Evolutionary conservation across 2,888 invertebrate genomes (phyloP).

Genomic region (Aphodius granarius): DNA sequence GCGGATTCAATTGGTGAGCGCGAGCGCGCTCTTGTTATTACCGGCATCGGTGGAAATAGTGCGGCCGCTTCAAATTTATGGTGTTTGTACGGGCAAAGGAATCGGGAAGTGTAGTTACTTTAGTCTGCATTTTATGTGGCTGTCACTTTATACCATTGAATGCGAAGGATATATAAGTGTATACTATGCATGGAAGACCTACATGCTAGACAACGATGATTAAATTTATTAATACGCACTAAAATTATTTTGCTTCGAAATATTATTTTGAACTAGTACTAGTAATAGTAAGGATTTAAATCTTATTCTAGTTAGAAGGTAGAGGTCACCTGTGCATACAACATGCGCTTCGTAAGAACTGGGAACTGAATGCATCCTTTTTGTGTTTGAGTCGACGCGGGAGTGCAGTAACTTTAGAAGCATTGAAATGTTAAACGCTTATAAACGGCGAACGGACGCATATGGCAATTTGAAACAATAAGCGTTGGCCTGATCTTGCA

Average conservation of each 20-base stretch:
- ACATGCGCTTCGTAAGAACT: not conserved
- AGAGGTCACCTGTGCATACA: no score
- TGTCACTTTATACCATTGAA: not conserved
- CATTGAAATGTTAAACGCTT: not conserved
- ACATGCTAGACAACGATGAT: not conserved
- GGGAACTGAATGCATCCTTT: not conserved
- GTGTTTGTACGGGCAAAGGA: not conserved
- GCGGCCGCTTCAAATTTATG: not conserved
- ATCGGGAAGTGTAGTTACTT: not conserved
- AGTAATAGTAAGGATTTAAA: no score
- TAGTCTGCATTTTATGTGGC: not conserved
- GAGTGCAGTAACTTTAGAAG: not conserved
- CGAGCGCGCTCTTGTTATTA: not conserved
- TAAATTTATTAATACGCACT: not conserved
- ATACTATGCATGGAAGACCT: not conserved
- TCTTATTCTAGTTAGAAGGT: not conserved
- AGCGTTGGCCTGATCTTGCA: not conserved
- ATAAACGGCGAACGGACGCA: not conserved
- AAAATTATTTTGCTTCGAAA: no score
- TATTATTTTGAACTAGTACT: no score
- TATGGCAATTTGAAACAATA: not conserved
- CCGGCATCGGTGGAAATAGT: not conserved
- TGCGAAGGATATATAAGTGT: not conserved
- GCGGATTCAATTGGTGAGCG: not conserved
- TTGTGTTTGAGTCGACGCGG: not conserved